Percentiles rank a stretch among this genome's conserved stretches.
Conservation (phyloP, 2,797 vertebrate genomes). For the Pteronotus mesoamericanus region DNA sequence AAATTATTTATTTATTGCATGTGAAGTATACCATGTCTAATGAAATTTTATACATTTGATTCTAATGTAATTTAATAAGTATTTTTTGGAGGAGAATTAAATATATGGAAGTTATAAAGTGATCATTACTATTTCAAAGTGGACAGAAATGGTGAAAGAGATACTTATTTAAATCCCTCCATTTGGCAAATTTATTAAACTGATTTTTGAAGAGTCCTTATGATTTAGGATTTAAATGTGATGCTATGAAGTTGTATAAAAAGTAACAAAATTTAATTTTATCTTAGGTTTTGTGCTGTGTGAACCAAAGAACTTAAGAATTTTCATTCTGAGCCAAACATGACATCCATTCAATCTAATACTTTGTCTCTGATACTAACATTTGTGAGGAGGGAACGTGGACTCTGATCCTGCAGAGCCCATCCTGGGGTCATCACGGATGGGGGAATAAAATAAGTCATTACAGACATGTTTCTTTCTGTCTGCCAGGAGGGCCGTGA, state of each 20-base stretch:
- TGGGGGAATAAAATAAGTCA: too few species aligned
- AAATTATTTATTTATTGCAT: background rate
- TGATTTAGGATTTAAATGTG: background rate
- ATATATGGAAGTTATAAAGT: background rate
- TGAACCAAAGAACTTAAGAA: background rate
- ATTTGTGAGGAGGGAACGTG: too few species aligned
- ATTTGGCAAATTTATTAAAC: slow-evolving; percentile 14
- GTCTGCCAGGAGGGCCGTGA: too few species aligned
- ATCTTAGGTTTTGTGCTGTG: background rate
- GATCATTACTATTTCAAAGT: slow-evolving; percentile 12
- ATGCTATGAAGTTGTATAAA: background rate
- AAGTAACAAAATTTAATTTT: slow-evolving; percentile 26
- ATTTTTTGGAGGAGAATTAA: slow-evolving; percentile 37
- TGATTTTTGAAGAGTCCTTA: background rate
- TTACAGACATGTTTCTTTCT: too few species aligned
- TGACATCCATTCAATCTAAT: slow-evolving; percentile 2
- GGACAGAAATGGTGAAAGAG: background rate
- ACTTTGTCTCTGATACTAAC: slow-evolving; percentile 9
- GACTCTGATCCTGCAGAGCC: too few species aligned
- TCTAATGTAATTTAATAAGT: slow-evolving; percentile 5
- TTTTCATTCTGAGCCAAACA: background rate
- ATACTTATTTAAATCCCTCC: background rate
- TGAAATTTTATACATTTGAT: background rate
- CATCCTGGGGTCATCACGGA: too few species aligned
- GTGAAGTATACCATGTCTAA: background rate